Percentiles rank a stretch among this genome's conserved stretches.
These are phyloP conservation scores for Anoplophora glabripennis DNA, from an alignment of 1,140 invertebrate genomes.

Conservation along the genomic window DNA sequence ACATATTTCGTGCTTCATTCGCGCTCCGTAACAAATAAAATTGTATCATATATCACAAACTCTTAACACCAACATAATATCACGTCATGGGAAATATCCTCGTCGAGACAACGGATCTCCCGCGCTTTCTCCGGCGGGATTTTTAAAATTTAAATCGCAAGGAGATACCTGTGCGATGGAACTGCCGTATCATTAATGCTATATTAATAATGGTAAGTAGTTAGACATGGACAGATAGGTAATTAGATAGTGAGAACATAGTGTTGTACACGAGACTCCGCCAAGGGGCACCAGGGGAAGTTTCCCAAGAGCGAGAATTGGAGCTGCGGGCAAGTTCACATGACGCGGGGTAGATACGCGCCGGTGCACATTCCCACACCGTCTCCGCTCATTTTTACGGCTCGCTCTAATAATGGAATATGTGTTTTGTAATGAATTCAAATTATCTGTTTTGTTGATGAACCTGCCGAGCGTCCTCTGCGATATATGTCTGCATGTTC, in stretches of 20 bases:
- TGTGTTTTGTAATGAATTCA: no score
- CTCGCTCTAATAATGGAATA: no score
- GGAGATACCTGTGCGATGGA: background rate
- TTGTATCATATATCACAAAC: no score
- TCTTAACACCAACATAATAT: no score
- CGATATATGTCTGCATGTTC: no score
- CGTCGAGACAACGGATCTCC: no score
- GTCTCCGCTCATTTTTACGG: background rate
- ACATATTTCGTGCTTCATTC: no score
- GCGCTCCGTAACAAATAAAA: no score
- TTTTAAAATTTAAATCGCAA: background rate
- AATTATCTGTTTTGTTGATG: no score
- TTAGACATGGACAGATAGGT: constrained; percentile 2
- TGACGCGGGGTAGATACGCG: constrained; percentile 14
- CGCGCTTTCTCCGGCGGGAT: no score
- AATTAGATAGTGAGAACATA: constrained; percentile 4
- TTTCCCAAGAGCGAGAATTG: background rate
- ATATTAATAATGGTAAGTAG: constrained; percentile 2
- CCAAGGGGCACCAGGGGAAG: background rate
- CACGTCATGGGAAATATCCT: no score
- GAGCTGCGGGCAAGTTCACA: background rate
- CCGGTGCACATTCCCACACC: constrained; percentile 22
- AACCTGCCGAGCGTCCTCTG: no score
- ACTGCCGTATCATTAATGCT: background rate
- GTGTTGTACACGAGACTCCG: background rate